Conservation (phyloP, 2,888 invertebrate species). For the Drosophila kambysellisi region DNA sequence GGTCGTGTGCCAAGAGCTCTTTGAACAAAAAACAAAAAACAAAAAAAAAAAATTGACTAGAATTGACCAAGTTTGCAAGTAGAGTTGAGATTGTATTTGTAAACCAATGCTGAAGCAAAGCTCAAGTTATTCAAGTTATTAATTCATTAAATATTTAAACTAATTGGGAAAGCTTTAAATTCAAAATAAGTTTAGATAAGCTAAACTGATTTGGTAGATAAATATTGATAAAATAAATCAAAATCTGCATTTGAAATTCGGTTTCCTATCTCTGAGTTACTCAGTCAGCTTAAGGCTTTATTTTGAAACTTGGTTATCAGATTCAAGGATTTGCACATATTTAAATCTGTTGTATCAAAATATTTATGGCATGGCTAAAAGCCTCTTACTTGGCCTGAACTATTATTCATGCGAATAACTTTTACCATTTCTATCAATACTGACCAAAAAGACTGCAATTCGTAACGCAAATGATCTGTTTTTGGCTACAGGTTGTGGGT, state of each 20-base stretch:
- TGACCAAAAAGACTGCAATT: conserved; percentile 20
- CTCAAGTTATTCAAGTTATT: background rate
- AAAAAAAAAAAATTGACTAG: background rate
- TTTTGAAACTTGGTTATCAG: background rate
- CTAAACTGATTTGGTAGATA: background rate
- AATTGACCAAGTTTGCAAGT: conserved; percentile 6
- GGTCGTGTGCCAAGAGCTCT: conserved; percentile 18
- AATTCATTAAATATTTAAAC: background rate
- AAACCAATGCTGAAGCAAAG: conserved; percentile 3
- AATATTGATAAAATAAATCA: background rate
- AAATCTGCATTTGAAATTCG: background rate
- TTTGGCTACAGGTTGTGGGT: conserved; percentile 33
- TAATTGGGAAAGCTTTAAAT: background rate
- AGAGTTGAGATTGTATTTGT: conserved; percentile 16
- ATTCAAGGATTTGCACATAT: background rate
- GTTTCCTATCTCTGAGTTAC: background rate
- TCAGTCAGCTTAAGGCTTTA: background rate
- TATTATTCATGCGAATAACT: conserved; percentile 2
- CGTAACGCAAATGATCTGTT: conserved; percentile 14
- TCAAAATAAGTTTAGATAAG: background rate
- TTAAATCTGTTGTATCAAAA: background rate
- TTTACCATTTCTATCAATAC: conserved; percentile 1
- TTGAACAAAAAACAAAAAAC: background rate
- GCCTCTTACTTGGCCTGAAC: background rate
- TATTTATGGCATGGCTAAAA: background rate